Percentiles rank a stretch among this genome's conserved stretches.
Evolutionary conservation across 92 coral and sea anemone species (phyloP).

Genomic region (Anthopleura xanthogrammica): DNA sequence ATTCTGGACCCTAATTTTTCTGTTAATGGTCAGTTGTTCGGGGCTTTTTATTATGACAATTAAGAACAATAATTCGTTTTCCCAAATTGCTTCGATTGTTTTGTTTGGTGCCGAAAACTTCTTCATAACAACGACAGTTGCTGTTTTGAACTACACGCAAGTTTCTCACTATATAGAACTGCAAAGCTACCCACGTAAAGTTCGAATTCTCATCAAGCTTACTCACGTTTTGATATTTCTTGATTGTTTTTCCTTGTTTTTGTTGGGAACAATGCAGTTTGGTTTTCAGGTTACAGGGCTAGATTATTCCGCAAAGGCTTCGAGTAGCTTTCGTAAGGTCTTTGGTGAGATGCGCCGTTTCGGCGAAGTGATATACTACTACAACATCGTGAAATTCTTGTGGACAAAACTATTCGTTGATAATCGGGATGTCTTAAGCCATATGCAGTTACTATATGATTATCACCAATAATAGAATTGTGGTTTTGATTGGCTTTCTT

Average conservation of each 20-base stretch:
- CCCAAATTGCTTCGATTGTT: neutral
- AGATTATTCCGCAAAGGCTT: neutral
- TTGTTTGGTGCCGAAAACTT: constrained; percentile 1
- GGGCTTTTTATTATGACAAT: constrained; percentile 5
- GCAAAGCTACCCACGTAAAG: neutral
- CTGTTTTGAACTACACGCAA: constrained; percentile 14
- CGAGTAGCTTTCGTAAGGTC: neutral
- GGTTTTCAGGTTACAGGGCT: constrained; percentile 15
- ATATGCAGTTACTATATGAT: constrained; percentile 1
- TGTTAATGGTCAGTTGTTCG: neutral
- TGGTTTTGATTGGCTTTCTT: neutral
- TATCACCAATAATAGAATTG: neutral
- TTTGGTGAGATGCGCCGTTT: constrained; percentile 13
- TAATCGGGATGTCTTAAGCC: constrained; percentile 13
- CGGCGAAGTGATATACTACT: constrained; percentile 5
- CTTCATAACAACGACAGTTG: constrained; percentile 4
- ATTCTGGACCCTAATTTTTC: constrained; percentile 15
- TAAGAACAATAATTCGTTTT: constrained; percentile 1
- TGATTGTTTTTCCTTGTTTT: constrained; percentile 1
- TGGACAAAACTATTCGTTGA: constrained; percentile 21
- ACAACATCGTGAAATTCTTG: constrained; percentile 1
- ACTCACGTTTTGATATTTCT: neutral
- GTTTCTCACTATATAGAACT: neutral
- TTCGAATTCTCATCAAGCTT: neutral
- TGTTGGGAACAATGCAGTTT: constrained; percentile 16